A percentile compares a stretch with the other conserved stretches of the same genome.
These are phyloP conservation scores for Psilopsiagon aurifrons DNA, from an alignment of 2,113 vertebrate species.

Conservation along the genomic window DNA sequence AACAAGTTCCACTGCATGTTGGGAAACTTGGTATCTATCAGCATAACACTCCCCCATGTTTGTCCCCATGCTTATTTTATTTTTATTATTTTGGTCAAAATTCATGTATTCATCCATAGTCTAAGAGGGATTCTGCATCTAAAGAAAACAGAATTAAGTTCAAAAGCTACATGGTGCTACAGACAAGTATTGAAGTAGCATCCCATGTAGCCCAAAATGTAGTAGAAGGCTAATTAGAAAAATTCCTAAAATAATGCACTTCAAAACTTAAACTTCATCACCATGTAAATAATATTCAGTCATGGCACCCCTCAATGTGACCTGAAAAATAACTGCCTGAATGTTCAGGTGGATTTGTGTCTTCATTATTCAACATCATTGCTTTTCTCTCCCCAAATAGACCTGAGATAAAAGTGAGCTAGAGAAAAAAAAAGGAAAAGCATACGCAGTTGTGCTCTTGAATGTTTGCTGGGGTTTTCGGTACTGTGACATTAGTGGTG, in stretches of 20 bases:
- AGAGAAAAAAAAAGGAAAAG: neutral
- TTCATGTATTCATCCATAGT: fast-evolving
- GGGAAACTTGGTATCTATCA: neutral
- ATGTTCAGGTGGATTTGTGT: neutral
- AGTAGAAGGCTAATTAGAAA: neutral
- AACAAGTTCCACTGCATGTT: neutral
- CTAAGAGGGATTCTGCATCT: neutral
- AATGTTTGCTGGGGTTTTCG: neutral
- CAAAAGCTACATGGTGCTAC: neutral
- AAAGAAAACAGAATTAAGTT: neutral
- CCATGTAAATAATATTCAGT: neutral
- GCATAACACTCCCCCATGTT: neutral
- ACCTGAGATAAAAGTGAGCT: neutral
- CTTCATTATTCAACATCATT: neutral
- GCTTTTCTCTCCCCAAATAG: neutral
- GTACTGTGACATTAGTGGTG: neutral
- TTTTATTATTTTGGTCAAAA: neutral
- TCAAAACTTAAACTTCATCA: neutral
- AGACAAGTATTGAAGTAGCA: neutral
- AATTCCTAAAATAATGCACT: neutral
- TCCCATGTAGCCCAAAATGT: neutral
- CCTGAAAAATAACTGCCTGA: neutral
- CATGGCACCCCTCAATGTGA: neutral
- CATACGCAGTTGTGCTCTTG: neutral
- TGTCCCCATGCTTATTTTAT: neutral